Conservation (phyloP, 2,888 invertebrate species). For the Torymus texanus region DNA sequence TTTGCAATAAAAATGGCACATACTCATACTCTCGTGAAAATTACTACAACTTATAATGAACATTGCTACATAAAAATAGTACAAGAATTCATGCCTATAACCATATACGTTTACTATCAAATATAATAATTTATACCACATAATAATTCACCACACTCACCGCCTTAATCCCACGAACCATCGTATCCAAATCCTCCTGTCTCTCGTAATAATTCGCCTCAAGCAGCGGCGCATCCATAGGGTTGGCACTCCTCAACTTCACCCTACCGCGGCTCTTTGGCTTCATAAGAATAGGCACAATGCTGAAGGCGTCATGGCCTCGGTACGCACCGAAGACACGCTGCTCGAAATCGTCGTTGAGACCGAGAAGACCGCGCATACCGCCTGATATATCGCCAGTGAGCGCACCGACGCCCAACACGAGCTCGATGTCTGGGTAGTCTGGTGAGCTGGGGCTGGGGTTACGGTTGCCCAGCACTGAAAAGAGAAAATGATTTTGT, state of each 20-base stretch:
- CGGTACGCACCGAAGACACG: constrained; percentile 77
- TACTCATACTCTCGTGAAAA: too few species aligned
- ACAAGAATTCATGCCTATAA: too few species aligned
- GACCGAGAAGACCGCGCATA: constrained; percentile 80
- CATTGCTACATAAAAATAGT: too few species aligned
- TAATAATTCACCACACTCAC: constrained; percentile 71
- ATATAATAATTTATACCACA: too few species aligned
- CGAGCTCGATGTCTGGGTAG: constrained; percentile 87
- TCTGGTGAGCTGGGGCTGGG: constrained; percentile 59
- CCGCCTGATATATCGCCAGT: constrained; percentile 85
- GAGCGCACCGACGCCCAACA: constrained; percentile 86
- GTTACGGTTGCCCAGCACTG: too few species aligned
- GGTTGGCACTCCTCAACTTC: constrained; percentile 82
- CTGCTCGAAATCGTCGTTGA: constrained; percentile 80
- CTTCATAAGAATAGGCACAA: constrained; percentile 85
- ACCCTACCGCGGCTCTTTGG: constrained; percentile 86
- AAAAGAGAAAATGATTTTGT: too few species aligned
- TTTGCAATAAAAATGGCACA: too few species aligned
- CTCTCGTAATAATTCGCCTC: constrained; percentile 88
- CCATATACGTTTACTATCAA: too few species aligned
- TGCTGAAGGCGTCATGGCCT: constrained; percentile 79
- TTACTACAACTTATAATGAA: too few species aligned
- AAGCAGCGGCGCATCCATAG: constrained; percentile 85
- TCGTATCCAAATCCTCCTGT: constrained; percentile 82
- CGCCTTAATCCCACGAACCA: constrained; percentile 85